A percentile compares a stretch with the other conserved stretches of the same genome.
Conservation (phyloP, 2,888 invertebrate species). For the Lysandra bellargus region DNA sequence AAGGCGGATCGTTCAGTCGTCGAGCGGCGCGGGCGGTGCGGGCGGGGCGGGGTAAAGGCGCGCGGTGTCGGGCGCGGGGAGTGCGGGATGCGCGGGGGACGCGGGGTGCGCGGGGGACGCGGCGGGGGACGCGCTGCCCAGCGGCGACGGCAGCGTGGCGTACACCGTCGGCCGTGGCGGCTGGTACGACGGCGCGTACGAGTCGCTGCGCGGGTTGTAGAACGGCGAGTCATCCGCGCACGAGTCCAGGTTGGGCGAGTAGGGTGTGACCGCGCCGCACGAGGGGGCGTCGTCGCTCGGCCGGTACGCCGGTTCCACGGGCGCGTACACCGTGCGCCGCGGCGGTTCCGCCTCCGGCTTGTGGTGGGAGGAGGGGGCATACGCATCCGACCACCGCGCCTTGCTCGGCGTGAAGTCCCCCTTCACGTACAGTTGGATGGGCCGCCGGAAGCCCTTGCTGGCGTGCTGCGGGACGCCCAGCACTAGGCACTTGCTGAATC, state of each 20-base stretch:
- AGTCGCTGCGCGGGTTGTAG: slow-evolving; percentile 76
- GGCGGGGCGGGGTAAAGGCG: slow-evolving; percentile 53
- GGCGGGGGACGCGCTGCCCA: slow-evolving; percentile 66
- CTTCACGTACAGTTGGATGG: slow-evolving; percentile 86
- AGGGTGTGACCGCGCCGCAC: slow-evolving; percentile 76
- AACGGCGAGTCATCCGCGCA: slow-evolving; percentile 74
- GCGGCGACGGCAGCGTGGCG: slow-evolving; percentile 73
- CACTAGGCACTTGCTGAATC: slow-evolving; percentile 94
- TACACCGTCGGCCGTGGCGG: slow-evolving; percentile 75
- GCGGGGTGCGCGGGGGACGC: slow-evolving; percentile 67
- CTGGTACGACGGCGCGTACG: slow-evolving; percentile 76
- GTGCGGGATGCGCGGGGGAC: slow-evolving; percentile 62
- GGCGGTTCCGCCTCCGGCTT: slow-evolving; percentile 79
- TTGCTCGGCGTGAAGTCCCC: slow-evolving; percentile 83
- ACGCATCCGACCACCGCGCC: slow-evolving; percentile 83
- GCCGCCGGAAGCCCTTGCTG: slow-evolving; percentile 93
- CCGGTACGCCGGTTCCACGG: slow-evolving; percentile 69
- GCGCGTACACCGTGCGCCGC: slow-evolving; percentile 75
- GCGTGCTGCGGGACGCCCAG: slow-evolving; percentile 90
- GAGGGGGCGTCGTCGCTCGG: slow-evolving; percentile 78
- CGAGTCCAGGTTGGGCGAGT: slow-evolving; percentile 72
- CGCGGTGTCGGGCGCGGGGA: slow-evolving; percentile 56
- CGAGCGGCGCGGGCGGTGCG: slow-evolving; percentile 48
- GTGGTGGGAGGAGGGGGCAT: slow-evolving; percentile 83
- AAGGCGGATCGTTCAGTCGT: slow-evolving; percentile 67